Conservation (phyloP, 2,888 invertebrate genomes). For the Harmothoe impar region DNA sequence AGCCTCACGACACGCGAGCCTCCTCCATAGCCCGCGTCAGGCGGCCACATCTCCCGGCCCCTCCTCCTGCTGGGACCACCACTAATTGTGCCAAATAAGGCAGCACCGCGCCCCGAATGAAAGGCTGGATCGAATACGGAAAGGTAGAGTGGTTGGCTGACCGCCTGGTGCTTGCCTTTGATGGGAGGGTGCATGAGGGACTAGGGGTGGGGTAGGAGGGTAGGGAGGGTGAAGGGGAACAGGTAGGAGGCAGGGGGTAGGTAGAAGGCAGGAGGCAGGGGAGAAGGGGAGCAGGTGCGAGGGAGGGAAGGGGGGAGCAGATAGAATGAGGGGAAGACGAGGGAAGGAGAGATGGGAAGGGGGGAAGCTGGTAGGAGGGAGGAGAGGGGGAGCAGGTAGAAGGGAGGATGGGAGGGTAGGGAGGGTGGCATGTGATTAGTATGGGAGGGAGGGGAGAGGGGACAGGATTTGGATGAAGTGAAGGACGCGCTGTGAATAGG, state of each 20-base stretch:
- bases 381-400: neutral
- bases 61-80: neutral
- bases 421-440: neutral
- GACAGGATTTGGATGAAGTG: neutral
- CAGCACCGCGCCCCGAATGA: neutral
- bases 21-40: neutral
- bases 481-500: too few species aligned
- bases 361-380: neutral
- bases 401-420: neutral
- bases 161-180: neutral
- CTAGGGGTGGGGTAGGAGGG: neutral
- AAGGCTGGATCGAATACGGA: slow-evolving; percentile 13
- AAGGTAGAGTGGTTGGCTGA: neutral
- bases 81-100: slow-evolving; percentile 25
- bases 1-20: neutral
- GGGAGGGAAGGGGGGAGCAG: too few species aligned
- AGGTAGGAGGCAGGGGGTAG: too few species aligned
- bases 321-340: too few species aligned
- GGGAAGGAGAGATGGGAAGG: too few species aligned
- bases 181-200: neutral
- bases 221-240: neutral
- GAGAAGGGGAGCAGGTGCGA: too few species aligned
- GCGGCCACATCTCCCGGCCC: neutral
- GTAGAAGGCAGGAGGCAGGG: too few species aligned
- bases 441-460: neutral